These are phyloP conservation scores for Branchinecta lindahli DNA, from an alignment of 1,140 invertebrate species.

Conservation along the genomic window DNA sequence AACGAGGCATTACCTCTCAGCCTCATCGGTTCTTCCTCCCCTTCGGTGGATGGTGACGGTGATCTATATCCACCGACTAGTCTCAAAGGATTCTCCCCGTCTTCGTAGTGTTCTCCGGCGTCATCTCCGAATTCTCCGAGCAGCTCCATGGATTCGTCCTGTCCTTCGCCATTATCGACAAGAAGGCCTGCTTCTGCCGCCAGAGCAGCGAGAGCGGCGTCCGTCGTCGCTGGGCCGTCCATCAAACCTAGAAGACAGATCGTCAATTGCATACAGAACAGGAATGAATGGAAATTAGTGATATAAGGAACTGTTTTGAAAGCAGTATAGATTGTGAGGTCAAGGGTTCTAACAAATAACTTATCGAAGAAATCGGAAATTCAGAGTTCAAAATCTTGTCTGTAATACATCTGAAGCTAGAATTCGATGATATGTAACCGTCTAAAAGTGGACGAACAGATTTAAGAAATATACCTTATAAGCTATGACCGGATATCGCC, in stretches of 20 bases:
- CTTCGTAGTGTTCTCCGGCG: not conserved
- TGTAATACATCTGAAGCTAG: too few relatives aligned
- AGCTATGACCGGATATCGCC: too few relatives aligned
- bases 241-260: slow-evolving; percentile 19
- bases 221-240: slow-evolving; percentile 45
- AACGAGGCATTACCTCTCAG: not conserved
- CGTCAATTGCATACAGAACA: not conserved
- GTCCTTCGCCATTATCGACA: slow-evolving; percentile 32
- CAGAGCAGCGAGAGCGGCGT: slow-evolving; percentile 44
- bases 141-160: slow-evolving; percentile 18
- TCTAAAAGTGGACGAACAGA: too few relatives aligned
- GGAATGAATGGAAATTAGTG: not conserved
- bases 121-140: slow-evolving; percentile 18
- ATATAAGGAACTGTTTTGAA: too few relatives aligned
- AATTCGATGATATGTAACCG: too few relatives aligned
- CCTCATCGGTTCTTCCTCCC: not conserved
- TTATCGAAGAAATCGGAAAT: too few relatives aligned
- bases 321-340: too few relatives aligned
- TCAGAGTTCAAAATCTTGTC: too few relatives aligned
- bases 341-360: too few relatives aligned
- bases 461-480: too few relatives aligned
- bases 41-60: not conserved
- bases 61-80: slow-evolving; percentile 7
- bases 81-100: slow-evolving; percentile 15
- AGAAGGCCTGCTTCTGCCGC: slow-evolving; percentile 47